Evolutionary conservation across 2,888 invertebrate genomes (phyloP), one percentile per base, ranked within the genome.

Genomic region (Rhingia campestris): DNA sequence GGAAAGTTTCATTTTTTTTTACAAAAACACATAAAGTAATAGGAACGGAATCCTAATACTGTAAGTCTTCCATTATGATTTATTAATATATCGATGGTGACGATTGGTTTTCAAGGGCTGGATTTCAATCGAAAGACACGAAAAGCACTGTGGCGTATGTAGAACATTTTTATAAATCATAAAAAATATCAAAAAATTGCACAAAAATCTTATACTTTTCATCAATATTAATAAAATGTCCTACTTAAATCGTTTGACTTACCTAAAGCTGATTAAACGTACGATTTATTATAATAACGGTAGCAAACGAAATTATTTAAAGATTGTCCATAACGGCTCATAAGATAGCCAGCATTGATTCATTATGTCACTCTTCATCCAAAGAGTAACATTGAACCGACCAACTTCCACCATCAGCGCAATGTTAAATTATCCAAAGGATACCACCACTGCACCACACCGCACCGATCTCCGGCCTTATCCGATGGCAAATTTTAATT

Each of bases 401-500:
- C 39, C 41, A 49, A 37, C 47, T 7, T 10, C 10, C 33, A n/a
- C 35, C 56, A 49, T 41, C 22, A 35, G 30, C 37, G 54, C 61
- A 75, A 61, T 70, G 58, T 77, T 76, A 61, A 81, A 77, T 81
- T 72, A 81, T 76, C 76, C 77, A 72, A 72, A 73, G 66, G 73
- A 73, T 67, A 67, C 61, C 79, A 32, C 54, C 82, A 33, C 22
- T 2, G 22, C 22, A 22, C 22, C 22, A 2, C 22, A 22, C 22
- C 22, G 1, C 22, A 22, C 22, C 22, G 22, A 22, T 22, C 69
- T 74, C 58, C 67, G 54, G 67, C 37, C 43, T 73, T 82, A 77
- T 79, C 79, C 73, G 79, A 79, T 79, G 79, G 82, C 63, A 74
- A 67, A 73, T 79, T 73, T 82, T 69, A 82, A 82, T 79, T 82